phyloP scores from a whole-genome alignment of 2,113 vertebrate species.

The Bubalus kerabau region DNA sequence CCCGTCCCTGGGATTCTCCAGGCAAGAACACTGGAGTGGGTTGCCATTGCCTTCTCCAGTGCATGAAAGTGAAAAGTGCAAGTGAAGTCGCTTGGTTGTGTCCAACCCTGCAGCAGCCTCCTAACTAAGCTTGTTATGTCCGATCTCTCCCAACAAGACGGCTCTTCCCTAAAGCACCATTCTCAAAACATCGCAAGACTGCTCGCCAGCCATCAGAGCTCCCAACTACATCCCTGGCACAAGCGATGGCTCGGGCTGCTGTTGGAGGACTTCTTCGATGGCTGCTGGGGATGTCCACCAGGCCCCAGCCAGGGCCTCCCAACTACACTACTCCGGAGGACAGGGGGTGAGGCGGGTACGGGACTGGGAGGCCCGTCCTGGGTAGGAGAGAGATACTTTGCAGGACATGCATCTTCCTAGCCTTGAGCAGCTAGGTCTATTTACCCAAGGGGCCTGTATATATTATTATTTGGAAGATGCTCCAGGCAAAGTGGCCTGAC shows the following conservation, averaged over 20 bases:
- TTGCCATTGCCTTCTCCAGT: too few relatives aligned
- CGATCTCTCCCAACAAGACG: background rate
- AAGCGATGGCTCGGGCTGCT: background rate
- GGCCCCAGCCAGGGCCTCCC: background rate
- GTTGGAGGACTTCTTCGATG: background rate
- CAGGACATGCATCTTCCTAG: background rate
- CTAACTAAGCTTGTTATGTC: background rate
- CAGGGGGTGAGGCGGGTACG: accelerated
- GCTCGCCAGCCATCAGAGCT: background rate
- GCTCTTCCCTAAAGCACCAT: background rate
- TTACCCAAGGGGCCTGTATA: conserved; percentile 26
- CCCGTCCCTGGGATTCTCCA: too few relatives aligned
- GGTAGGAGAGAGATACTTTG: background rate
- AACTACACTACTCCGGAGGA: background rate
- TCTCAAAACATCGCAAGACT: background rate
- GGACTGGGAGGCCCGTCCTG: accelerated
- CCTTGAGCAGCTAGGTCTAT: conserved; percentile 13
- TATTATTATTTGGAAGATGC: background rate
- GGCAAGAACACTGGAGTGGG: too few relatives aligned
- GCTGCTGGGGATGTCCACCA: background rate
- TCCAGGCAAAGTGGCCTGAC: background rate
- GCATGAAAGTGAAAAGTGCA: too few relatives aligned
- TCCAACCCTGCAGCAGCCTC: background rate
- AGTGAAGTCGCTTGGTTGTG: too few relatives aligned
- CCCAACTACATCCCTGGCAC: background rate